Conservation (phyloP, 2,797 vertebrate genomes). For the Cyclopterus lumpus region DNA sequence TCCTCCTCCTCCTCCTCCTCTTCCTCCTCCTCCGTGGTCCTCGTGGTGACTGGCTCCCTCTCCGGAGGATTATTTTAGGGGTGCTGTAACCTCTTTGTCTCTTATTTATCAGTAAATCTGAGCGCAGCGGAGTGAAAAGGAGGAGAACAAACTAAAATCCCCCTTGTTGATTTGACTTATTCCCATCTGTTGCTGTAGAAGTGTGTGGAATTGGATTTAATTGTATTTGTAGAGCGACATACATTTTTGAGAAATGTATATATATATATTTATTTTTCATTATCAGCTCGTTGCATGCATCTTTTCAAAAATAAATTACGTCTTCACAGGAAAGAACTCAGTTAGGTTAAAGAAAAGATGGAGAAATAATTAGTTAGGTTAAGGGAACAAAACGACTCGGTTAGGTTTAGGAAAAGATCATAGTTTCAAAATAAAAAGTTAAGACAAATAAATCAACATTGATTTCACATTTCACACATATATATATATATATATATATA, state of each 20-base stretch:
- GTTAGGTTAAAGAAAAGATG: too few species aligned
- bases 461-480: too few species aligned
- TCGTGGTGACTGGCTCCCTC: slow-evolving; percentile 23
- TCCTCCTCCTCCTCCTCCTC: background rate
- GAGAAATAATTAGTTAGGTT: too few species aligned
- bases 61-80: slow-evolving; percentile 23
- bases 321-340: too few species aligned
- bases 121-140: background rate
- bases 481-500: too few species aligned
- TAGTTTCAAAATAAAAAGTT: too few species aligned
- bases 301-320: too few species aligned
- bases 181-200: slow-evolving; percentile 11
- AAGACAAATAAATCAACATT: too few species aligned
- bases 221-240: background rate
- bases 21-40: background rate
- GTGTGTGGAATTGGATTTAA: slow-evolving; percentile 5
- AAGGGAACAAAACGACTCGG: too few species aligned
- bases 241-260: background rate
- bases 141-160: background rate
- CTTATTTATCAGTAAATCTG: background rate
- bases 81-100: slow-evolving; percentile 17
- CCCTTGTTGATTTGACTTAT: background rate
- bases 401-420: too few species aligned
- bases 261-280: background rate
- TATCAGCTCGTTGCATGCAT: too few species aligned